These are phyloP conservation scores for Sussaba pulchella DNA, from an alignment of 2,888 invertebrate species.

Conservation along the genomic window DNA sequence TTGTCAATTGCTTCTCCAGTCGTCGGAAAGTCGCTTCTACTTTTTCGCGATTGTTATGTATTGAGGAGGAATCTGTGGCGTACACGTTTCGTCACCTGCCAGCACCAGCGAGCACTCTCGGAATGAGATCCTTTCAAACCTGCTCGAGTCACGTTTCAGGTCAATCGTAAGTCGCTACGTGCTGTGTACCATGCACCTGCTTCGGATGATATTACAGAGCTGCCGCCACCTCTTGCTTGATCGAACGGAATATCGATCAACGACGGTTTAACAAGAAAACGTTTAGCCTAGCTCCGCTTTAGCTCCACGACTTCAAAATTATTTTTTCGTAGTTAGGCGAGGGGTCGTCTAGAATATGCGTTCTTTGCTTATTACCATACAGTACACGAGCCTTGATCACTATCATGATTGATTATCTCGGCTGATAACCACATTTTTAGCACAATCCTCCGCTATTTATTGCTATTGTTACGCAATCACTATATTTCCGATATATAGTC, in stretches of 20 bases:
- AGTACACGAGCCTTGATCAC: constrained; percentile 23
- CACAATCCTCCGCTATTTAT: not conserved
- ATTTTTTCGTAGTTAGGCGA: constrained; percentile 10
- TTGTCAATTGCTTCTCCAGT: constrained; percentile 18
- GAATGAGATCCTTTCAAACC: constrained; percentile 44
- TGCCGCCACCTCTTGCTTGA: constrained; percentile 10
- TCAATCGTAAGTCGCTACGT: constrained; percentile 56
- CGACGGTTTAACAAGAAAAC: constrained; percentile 22
- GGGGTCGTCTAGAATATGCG: not conserved
- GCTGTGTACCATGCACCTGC: constrained; percentile 40
- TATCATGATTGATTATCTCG: constrained; percentile 42
- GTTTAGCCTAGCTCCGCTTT: constrained; percentile 27
- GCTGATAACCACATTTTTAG: constrained; percentile 32
- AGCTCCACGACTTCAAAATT: constrained; percentile 1
- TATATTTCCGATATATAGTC: constrained; percentile 2
- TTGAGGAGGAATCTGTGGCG: constrained; percentile 54
- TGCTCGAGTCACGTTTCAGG: constrained; percentile 59
- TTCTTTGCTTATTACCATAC: constrained; percentile 22
- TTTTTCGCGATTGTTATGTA: constrained; percentile 47
- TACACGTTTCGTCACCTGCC: constrained; percentile 56
- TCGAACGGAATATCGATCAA: constrained; percentile 48
- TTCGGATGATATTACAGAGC: constrained; percentile 22
- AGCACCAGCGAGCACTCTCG: constrained; percentile 37
- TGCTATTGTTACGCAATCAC: constrained; percentile 6
- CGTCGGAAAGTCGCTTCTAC: constrained; percentile 1